Conservation (phyloP, 2,113 vertebrate genomes). For the Austrofundulus limnaeus region DNA sequence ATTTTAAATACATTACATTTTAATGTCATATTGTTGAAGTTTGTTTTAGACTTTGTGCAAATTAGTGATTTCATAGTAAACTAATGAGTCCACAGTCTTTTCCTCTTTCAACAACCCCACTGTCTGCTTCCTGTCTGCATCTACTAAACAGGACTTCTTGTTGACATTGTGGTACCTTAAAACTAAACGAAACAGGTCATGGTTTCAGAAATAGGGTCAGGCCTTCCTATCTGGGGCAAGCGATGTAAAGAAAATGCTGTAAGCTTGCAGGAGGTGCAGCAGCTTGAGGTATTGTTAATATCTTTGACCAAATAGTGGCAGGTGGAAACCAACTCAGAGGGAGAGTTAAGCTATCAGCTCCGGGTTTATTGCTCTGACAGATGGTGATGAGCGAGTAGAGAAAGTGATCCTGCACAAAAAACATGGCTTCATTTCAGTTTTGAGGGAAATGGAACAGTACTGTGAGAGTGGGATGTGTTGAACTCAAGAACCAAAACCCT, state of each 20-base stretch:
- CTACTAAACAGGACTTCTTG: slow-evolving; percentile 16
- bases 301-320: background rate
- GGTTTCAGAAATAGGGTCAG: slow-evolving; percentile 21
- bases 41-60: too few species aligned
- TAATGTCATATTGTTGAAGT: too few species aligned
- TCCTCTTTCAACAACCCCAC: background rate
- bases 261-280: background rate
- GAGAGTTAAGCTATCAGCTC: background rate
- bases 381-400: background rate
- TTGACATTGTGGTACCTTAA: background rate
- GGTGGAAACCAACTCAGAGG: background rate
- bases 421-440: slow-evolving; percentile 30
- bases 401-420: slow-evolving; percentile 11
- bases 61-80: too few species aligned
- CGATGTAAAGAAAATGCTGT: background rate
- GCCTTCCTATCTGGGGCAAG: background rate
- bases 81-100: background rate
- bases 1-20: too few species aligned
- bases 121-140: background rate
- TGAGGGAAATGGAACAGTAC: background rate
- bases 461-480: slow-evolving; percentile 4
- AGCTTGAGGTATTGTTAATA: background rate
- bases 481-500: background rate
- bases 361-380: background rate
- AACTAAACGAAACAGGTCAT: slow-evolving; percentile 1